A percentile compares a stretch with the other conserved stretches of the same genome.
These are phyloP conservation scores for Helicoverpa armigera DNA, from an alignment of 1,140 invertebrate species.

Conservation along the genomic window DNA sequence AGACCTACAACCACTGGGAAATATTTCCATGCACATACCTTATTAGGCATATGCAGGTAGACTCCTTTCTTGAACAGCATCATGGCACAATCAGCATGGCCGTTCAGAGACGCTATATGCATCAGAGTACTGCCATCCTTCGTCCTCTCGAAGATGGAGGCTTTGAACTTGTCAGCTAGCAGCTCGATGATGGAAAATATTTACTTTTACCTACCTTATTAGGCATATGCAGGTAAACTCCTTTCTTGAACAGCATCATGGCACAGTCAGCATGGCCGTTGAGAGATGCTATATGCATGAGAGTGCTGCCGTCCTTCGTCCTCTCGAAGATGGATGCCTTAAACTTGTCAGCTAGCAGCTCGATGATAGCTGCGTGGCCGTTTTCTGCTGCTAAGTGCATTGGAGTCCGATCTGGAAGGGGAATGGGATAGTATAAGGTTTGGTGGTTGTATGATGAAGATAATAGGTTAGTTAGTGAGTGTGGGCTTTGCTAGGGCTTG, in stretches of 20 bases:
- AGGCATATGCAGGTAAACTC: slow-evolving; percentile 99
- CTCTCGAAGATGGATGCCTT: slow-evolving; percentile 97
- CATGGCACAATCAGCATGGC: slow-evolving; percentile 99
- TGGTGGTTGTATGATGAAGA: background rate
- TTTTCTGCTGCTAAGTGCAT: slow-evolving; percentile 99
- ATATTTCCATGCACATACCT: slow-evolving; percentile 86
- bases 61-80: slow-evolving; percentile 99
- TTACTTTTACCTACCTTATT: slow-evolving; percentile 91
- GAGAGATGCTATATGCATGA: slow-evolving; percentile 99
- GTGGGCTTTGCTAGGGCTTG: too few species aligned
- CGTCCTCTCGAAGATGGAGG: slow-evolving; percentile 96
- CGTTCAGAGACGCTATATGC: slow-evolving; percentile 98
- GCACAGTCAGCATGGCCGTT: slow-evolving; percentile 99
- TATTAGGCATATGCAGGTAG: slow-evolving; percentile 99
- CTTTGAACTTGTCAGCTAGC: slow-evolving; percentile 98
- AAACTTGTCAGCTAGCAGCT: slow-evolving; percentile 98
- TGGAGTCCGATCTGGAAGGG: slow-evolving; percentile 94
- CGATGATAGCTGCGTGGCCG: slow-evolving; percentile 98
- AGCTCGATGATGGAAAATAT: slow-evolving; percentile 94
- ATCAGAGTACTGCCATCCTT: slow-evolving; percentile 99
- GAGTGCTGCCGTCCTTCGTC: slow-evolving; percentile 98
- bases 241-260: slow-evolving; percentile 99
- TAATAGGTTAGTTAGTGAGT: too few species aligned
- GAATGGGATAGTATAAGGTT: background rate
- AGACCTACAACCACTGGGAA: background rate